Evolutionary conservation across 2,113 vertebrate species (phyloP), one percentile per base, ranked within the genome.

Genomic region (Lagopus leucura): DNA sequence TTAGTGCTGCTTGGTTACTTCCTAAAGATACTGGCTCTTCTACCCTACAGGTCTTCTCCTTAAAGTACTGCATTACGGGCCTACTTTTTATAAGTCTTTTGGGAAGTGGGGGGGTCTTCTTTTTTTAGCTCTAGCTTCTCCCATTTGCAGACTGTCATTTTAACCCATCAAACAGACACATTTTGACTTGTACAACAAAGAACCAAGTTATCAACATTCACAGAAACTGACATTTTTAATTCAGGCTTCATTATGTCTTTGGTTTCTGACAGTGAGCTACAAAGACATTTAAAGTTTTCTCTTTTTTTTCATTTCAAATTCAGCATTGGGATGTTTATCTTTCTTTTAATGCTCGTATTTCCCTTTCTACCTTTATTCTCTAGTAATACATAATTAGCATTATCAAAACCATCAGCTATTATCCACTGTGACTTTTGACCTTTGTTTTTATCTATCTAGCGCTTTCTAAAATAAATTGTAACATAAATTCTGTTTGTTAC

Each of bases 1-100:
- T 99, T 99, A 99, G 98, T 99, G 98, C 99, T 98, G 99, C 99
- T 98, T 98, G 98, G 98, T 98, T 99, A 98, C 98, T 98, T 98
- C 98, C 98, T 98, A 99, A 99, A 99, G 99, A 98, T 98, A 96
- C 83, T 97, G 95, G 97, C 98, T 98, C 98, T 98, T 97, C 98
- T 98, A 97, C 97, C 98, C 98, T 98, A 96, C 95, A 97, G 98
- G 98, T 98, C 98, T 97, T 96, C 96, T 97, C 95, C 96, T 97
- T 97, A 97, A 98, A 98, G 97, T 97, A 98, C 96, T 96, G 92
- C 97, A 98, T 98, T 98, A 98, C 84, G 76, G 97, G 97, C 97
- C 97, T 97, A 97, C 96, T 97, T 98, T 98, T 97, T 96, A 96
- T 97, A 96, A 96, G 96, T 80, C 96, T 97, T 97, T 97, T 96